Evolutionary conservation across 1,140 invertebrate genomes (phyloP).

Genomic region (Ylistrum balloti): DNA sequence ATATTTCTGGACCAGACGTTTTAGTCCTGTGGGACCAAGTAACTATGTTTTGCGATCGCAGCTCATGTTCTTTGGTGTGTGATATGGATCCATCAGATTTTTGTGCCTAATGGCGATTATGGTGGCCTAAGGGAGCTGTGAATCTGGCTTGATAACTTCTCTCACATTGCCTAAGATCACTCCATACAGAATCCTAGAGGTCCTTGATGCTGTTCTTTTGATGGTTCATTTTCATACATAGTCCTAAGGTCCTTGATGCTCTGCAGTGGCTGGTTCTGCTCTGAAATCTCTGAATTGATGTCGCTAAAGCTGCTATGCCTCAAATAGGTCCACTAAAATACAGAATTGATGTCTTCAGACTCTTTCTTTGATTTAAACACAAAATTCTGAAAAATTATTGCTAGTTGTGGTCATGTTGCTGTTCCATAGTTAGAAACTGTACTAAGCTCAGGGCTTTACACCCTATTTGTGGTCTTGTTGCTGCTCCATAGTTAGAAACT

Average conservation of each 20-base stretch:
- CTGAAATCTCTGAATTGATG: background rate
- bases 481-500: too few relatives aligned
- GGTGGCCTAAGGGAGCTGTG: background rate
- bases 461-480: too few relatives aligned
- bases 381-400: too few relatives aligned
- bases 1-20: background rate
- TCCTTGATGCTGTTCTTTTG: background rate
- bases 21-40: background rate
- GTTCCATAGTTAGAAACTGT: too few relatives aligned
- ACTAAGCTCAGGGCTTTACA: too few relatives aligned
- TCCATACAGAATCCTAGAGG: background rate
- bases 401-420: too few relatives aligned
- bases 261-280: background rate
- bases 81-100: slow-evolving; percentile 38
- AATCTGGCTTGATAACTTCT: slow-evolving; percentile 1
- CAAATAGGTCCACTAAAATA: background rate
- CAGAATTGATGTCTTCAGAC: background rate
- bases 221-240: too few relatives aligned
- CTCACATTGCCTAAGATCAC: background rate
- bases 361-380: too few relatives aligned
- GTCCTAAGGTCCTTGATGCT: too few relatives aligned
- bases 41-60: background rate
- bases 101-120: slow-evolving; percentile 38
- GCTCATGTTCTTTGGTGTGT: slow-evolving; percentile 8
- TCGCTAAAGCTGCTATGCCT: background rate